These are phyloP conservation scores for Calyptommatus sinebrachiatus DNA, from an alignment of 2,113 vertebrate genomes.

Conservation along the genomic window DNA sequence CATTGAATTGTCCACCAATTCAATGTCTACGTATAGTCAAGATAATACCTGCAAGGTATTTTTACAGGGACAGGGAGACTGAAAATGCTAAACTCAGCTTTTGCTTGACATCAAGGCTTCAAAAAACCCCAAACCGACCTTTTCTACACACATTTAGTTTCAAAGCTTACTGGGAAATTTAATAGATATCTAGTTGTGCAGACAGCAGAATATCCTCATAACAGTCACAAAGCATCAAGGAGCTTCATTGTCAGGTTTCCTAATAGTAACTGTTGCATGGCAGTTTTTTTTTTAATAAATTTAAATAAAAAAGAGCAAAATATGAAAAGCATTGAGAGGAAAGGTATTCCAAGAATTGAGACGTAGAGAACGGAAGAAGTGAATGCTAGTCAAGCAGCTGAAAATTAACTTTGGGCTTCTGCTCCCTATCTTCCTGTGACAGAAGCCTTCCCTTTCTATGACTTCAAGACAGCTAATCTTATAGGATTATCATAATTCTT, in stretches of 20 bases:
- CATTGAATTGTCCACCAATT: too few relatives aligned
- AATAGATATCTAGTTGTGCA: neutral
- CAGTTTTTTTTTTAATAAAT: neutral
- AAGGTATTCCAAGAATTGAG: neutral
- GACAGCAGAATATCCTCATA: neutral
- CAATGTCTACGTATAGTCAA: neutral
- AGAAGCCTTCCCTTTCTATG: neutral
- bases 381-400: neutral
- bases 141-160: neutral
- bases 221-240: neutral
- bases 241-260: neutral
- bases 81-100: neutral
- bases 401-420: neutral
- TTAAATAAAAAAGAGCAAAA: neutral
- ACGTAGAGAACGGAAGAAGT: neutral
- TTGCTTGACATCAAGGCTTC: too few relatives aligned
- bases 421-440: neutral
- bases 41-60: neutral
- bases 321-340: neutral
- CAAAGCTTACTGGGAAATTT: neutral
- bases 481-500: neutral
- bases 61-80: neutral
- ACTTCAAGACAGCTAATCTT: neutral
- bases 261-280: neutral
- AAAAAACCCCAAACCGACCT: neutral